Conservation (phyloP, 2,113 vertebrate species). For the Epinephelus lanceolatus region DNA sequence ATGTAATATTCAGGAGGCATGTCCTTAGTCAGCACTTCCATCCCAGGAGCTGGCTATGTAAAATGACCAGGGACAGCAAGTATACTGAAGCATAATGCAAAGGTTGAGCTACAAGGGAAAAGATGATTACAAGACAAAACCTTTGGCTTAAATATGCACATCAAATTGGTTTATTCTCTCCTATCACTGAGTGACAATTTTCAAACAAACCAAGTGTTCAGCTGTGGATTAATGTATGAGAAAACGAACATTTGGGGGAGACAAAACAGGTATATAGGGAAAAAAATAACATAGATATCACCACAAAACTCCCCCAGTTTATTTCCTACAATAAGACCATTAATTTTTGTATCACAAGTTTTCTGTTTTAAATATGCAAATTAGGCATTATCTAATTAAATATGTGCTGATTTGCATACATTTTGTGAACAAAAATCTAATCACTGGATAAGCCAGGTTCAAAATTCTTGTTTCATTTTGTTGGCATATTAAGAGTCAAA, state of each 20-base stretch:
- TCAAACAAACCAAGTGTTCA: not conserved
- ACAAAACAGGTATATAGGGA: no score
- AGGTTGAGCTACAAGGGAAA: slow-evolving; percentile 24
- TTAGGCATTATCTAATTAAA: no score
- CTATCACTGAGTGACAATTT: not conserved
- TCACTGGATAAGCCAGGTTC: no score
- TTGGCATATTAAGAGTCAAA: no score
- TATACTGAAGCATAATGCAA: slow-evolving; percentile 24
- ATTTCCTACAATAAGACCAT: no score
- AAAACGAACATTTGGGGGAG: not conserved
- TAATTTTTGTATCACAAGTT: no score
- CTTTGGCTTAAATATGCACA: slow-evolving; percentile 1
- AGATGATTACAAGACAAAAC: slow-evolving; percentile 39
- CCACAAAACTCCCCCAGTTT: no score
- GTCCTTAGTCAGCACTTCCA: slow-evolving; percentile 81
- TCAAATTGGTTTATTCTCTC: slow-evolving; percentile 6
- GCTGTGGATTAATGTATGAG: not conserved
- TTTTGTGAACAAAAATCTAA: no score
- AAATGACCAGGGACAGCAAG: slow-evolving; percentile 66
- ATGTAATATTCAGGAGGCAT: slow-evolving; percentile 80
- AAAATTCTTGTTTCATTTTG: no score
- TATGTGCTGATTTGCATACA: no score
- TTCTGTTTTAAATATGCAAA: no score
- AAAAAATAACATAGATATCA: no score
- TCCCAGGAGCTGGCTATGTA: slow-evolving; percentile 50